A percentile compares a stretch with the other conserved stretches of the same genome.
These are phyloP conservation scores for Petrocephalus zakoni DNA, from an alignment of 2,113 vertebrate genomes.

Conservation along the genomic window DNA sequence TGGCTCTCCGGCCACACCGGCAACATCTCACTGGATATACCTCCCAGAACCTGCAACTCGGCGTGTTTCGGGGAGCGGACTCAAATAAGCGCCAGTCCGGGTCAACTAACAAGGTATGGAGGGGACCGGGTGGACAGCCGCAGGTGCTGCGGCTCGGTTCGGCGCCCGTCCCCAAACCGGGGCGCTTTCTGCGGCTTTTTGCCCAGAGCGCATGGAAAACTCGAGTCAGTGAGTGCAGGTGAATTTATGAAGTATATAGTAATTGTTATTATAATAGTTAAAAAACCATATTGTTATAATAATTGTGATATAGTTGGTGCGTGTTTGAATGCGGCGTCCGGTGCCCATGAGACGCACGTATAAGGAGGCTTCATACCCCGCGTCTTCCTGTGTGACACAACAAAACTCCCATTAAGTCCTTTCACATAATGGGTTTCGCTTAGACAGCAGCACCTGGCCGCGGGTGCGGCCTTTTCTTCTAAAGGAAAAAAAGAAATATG, in stretches of 20 bases:
- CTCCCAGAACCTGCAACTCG: not conserved
- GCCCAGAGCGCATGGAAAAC: not conserved
- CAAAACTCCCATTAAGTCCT: not conserved
- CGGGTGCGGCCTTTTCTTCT: not conserved
- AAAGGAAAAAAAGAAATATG: not conserved
- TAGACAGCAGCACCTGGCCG: not conserved
- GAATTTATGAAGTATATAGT: not conserved
- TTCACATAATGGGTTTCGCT: not conserved
- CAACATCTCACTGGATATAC: slow-evolving; percentile 15
- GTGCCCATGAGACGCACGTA: not conserved
- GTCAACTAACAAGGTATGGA: slow-evolving; percentile 26
- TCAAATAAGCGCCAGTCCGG: slow-evolving; percentile 11
- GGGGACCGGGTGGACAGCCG: not conserved
- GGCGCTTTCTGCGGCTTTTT: not conserved
- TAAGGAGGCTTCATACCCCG: not conserved
- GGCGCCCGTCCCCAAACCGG: not conserved
- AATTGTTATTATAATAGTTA: not conserved
- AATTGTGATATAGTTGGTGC: not conserved
- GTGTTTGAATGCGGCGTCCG: not conserved
- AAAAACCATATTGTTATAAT: not conserved
- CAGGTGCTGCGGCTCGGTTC: not conserved
- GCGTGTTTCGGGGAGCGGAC: not conserved
- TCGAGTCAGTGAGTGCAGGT: not conserved
- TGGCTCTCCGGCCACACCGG: not conserved
- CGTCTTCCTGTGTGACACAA: not conserved